Conservation (phyloP, 2,797 vertebrate genomes). For the Pangasius mekongensis region DNA sequence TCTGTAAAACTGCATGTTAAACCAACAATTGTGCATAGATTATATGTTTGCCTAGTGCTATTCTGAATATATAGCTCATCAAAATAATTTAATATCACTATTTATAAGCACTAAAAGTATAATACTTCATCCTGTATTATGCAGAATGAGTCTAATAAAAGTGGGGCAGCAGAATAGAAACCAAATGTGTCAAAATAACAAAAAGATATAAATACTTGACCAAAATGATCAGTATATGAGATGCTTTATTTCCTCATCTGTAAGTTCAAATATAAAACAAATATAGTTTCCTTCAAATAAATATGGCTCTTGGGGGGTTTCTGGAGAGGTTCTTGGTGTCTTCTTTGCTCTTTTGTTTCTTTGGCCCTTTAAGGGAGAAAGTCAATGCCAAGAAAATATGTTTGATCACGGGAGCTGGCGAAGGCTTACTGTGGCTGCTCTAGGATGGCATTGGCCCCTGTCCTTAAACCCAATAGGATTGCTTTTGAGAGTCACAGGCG, state of each 20-base stretch:
- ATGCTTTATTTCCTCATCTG: constrained; percentile 25
- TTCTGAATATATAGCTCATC: constrained; percentile 45
- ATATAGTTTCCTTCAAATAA: constrained; percentile 30
- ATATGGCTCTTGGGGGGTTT: constrained; percentile 31
- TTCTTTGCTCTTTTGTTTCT: constrained; percentile 73
- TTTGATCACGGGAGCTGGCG: constrained; percentile 71
- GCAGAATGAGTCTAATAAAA: constrained; percentile 23
- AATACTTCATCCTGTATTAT: constrained; percentile 12
- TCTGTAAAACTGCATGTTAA: constrained; percentile 45
- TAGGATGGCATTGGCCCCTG: constrained; percentile 75
- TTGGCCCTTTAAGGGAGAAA: constrained; percentile 69
- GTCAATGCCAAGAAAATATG: constrained; percentile 80
- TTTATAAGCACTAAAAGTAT: constrained; percentile 29
- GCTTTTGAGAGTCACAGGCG: constrained; percentile 80
- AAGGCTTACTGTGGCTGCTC: constrained; percentile 75
- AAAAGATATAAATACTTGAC: not conserved
- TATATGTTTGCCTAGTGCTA: constrained; percentile 14
- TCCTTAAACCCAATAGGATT: constrained; percentile 81
- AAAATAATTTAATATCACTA: constrained; percentile 34
- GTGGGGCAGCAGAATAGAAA: not conserved
- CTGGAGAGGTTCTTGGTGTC: constrained; percentile 51
- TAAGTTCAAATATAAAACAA: constrained; percentile 36
- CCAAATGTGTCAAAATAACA: not conserved
- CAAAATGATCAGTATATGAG: not conserved
- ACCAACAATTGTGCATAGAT: constrained; percentile 26